Evolutionary conservation across 2,113 vertebrate genomes (phyloP).

Genomic region (Cyanoramphus novaezelandiae): DNA sequence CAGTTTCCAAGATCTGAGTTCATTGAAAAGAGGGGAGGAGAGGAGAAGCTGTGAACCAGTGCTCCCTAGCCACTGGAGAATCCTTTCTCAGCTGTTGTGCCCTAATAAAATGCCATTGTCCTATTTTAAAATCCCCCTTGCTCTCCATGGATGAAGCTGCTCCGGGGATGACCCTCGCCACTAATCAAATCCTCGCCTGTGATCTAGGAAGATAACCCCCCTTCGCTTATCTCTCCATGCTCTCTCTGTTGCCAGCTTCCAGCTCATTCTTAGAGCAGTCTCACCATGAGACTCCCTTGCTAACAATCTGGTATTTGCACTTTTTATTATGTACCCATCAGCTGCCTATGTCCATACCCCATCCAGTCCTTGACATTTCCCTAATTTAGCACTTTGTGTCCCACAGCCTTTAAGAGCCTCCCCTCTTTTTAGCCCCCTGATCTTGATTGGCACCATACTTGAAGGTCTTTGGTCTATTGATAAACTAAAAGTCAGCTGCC

Average conservation of each 20-base stretch:
- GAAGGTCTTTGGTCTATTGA: not conserved
- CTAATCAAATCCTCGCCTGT: not conserved
- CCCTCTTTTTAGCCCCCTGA: rapidly evolving
- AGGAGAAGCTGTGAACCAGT: not conserved
- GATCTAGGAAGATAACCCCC: not conserved
- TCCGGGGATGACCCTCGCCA: not conserved
- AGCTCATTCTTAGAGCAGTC: not conserved
- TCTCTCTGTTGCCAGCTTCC: not conserved
- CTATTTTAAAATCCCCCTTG: not conserved
- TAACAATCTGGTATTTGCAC: not conserved
- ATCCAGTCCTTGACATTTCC: not conserved
- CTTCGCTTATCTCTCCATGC: not conserved
- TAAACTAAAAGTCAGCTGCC: not conserved
- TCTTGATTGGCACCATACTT: not conserved
- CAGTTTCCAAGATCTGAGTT: not conserved
- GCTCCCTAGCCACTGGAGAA: not conserved
- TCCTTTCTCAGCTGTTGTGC: conserved; percentile 7
- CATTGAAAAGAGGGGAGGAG: not conserved
- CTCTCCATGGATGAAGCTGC: not conserved
- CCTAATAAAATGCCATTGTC: not conserved
- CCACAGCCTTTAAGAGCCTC: not conserved
- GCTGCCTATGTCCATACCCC: not conserved
- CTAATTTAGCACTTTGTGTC: not conserved
- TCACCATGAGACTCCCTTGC: not conserved
- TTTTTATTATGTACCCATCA: not conserved